phyloP scores from a whole-genome alignment of 1,140 invertebrate genomes.

The Zophobas atratus region DNA sequence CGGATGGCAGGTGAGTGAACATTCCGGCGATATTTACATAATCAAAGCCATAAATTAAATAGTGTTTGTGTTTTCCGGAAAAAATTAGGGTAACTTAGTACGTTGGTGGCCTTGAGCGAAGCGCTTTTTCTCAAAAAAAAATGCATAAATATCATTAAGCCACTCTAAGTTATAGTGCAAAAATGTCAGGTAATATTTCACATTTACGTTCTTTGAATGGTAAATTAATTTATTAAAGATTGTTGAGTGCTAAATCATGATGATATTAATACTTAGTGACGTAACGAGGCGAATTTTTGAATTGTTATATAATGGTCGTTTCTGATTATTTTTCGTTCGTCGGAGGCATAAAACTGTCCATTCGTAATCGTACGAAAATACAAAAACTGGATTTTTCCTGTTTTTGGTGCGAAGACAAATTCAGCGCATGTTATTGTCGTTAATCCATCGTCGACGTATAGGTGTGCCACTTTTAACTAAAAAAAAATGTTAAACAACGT shows the following conservation, averaged over 20 bases:
- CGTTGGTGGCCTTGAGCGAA: no score
- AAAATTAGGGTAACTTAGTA: no score
- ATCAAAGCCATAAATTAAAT: not conserved
- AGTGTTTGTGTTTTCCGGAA: no score
- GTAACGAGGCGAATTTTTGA: slow-evolving; percentile 7
- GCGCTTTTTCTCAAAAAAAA: no score
- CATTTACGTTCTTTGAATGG: not conserved
- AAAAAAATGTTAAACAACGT: no score
- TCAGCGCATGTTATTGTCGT: no score
- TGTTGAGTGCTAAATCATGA: slow-evolving; percentile 7
- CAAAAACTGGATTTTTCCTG: not conserved
- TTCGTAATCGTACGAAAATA: not conserved
- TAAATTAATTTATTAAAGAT: not conserved
- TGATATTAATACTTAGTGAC: slow-evolving; percentile 15
- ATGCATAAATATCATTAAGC: no score
- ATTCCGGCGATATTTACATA: not conserved
- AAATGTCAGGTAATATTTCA: slow-evolving; percentile 1
- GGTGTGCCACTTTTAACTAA: no score
- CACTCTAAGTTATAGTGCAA: not conserved
- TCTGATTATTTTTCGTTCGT: not conserved
- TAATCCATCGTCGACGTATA: no score
- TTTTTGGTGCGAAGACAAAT: no score
- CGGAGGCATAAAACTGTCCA: not conserved
- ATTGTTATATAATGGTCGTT: slow-evolving; percentile 12
- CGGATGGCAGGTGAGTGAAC: not conserved